phyloP scores from a whole-genome alignment of 2,113 vertebrate genomes.

The Trachemys scripta region DNA sequence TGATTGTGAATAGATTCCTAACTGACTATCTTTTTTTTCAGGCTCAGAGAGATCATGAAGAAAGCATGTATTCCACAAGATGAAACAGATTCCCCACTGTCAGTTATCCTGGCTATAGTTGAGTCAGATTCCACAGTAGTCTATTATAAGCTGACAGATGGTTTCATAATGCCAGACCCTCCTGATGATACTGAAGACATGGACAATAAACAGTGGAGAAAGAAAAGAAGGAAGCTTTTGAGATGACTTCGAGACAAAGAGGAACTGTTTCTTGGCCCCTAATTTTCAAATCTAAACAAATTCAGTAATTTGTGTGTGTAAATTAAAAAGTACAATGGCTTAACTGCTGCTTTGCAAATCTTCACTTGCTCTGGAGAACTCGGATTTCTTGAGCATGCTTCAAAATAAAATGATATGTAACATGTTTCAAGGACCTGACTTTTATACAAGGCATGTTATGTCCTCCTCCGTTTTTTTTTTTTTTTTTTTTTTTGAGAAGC shows the following conservation, averaged over 20 bases:
- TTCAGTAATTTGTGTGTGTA: background rate
- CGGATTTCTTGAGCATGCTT: background rate
- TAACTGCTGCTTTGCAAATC: constrained; percentile 19
- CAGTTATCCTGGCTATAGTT: constrained; percentile 88
- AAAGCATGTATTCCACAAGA: constrained; percentile 68
- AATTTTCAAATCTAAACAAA: constrained; percentile 38
- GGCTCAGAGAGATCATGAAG: constrained; percentile 81
- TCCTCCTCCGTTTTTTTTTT: background rate
- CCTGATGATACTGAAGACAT: constrained; percentile 76
- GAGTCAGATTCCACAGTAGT: constrained; percentile 95
- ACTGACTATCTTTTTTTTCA: constrained; percentile 8
- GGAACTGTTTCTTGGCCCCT: background rate
- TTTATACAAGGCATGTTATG: background rate
- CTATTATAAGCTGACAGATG: constrained; percentile 94
- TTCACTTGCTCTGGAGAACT: background rate
- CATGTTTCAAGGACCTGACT: background rate
- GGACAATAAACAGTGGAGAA: constrained; percentile 70
- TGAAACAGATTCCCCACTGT: constrained; percentile 61
- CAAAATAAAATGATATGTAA: background rate
- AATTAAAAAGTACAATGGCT: background rate
- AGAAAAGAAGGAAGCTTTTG: constrained; percentile 68
- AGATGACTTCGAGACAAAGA: constrained; percentile 40
- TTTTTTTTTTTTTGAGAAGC: background rate
- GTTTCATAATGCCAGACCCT: constrained; percentile 91
- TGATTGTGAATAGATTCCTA: constrained; percentile 13